Evolutionary conservation across 2,797 vertebrate species (phyloP).

Genomic region (Gymnopithys bicolor): DNA sequence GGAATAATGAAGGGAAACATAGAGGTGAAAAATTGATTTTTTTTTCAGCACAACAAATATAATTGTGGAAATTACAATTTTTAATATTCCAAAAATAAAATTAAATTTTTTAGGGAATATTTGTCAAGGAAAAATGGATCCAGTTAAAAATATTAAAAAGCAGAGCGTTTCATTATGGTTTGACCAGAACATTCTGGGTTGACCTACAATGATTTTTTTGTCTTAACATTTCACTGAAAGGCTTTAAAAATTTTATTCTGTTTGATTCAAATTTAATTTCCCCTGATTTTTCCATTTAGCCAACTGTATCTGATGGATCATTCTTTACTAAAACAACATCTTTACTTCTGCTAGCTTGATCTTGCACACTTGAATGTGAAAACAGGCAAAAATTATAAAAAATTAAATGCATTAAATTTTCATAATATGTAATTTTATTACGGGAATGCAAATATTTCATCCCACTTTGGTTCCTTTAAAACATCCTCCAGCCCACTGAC

Average conservation of each 20-base stretch:
- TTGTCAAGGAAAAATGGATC: neutral
- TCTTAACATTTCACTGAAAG: neutral
- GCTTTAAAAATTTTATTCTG: neutral
- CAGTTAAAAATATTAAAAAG: neutral
- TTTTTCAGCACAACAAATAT: neutral
- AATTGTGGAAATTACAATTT: neutral
- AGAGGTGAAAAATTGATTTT: neutral
- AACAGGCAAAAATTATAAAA: neutral
- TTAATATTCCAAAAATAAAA: neutral
- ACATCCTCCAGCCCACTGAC: conserved; percentile 15
- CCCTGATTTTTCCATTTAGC: neutral
- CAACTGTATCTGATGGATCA: neutral
- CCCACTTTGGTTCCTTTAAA: conserved; percentile 18
- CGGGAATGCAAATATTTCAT: conserved; percentile 18
- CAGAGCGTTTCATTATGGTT: neutral
- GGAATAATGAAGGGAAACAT: neutral
- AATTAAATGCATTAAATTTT: conserved; percentile 35
- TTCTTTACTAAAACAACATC: neutral
- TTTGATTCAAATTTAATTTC: neutral
- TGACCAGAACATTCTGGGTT: neutral
- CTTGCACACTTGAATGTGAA: neutral
- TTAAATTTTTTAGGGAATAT: neutral
- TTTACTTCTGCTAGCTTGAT: neutral
- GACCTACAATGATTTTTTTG: neutral
- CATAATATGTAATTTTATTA: neutral